phyloP scores from a whole-genome alignment of 1,140 invertebrate genomes.

The Trichonephila clavata region DNA sequence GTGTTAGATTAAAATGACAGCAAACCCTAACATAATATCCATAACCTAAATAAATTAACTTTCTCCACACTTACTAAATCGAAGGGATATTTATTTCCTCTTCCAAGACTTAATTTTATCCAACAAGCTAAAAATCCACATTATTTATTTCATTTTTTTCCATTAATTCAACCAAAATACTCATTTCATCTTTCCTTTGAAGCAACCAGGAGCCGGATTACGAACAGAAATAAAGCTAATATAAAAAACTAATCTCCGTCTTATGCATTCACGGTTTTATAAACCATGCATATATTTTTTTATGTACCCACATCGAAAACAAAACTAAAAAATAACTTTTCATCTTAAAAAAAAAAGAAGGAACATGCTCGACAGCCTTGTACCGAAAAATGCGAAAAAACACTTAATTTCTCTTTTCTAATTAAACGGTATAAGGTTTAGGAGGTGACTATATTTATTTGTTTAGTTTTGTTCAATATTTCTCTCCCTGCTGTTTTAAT shows the following conservation, averaged over 20 bases:
- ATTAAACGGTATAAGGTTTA: slow-evolving; percentile 52
- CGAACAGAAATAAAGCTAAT: neutral
- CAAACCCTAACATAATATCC: too few relatives aligned
- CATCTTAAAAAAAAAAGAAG: neutral
- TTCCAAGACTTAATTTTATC: too few relatives aligned
- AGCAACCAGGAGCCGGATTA: neutral
- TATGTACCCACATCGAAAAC: neutral
- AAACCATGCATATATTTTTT: neutral
- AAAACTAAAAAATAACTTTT: neutral
- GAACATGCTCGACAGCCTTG: neutral
- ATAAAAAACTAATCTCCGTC: slow-evolving; percentile 13
- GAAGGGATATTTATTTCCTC: too few relatives aligned
- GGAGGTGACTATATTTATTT: slow-evolving; percentile 30
- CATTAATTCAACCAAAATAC: neutral
- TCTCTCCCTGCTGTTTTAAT: slow-evolving; percentile 34
- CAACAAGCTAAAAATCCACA: too few relatives aligned
- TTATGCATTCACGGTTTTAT: slow-evolving; percentile 21
- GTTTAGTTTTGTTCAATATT: slow-evolving; percentile 35
- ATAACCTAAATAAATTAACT: too few relatives aligned
- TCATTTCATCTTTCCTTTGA: slow-evolving; percentile 10
- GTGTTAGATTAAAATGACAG: too few relatives aligned
- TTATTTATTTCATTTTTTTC: neutral
- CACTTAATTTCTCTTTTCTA: slow-evolving; percentile 48
- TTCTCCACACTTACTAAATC: too few relatives aligned
- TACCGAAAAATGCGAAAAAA: neutral